Evolutionary conservation across 2,797 vertebrate genomes (phyloP), one percentile per base, ranked within the genome.

Genomic region (Scolopax rusticola): DNA sequence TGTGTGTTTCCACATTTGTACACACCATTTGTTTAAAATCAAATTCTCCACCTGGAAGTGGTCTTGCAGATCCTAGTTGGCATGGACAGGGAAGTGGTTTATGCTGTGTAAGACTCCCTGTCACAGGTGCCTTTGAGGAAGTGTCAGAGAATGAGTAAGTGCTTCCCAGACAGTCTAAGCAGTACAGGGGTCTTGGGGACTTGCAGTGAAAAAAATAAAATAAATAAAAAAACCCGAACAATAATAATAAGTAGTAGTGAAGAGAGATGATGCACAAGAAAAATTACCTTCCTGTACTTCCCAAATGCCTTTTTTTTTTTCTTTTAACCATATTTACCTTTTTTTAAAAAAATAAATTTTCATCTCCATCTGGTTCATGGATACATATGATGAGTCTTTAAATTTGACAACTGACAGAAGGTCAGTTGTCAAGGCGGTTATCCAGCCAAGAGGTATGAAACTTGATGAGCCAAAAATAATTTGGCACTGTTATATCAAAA

Each of bases 381-480:
- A 68, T 95, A 24, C 3, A 2, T 77, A 75, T 90, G 57, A 90
- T 93, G 60, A 70, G 25, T 74, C 53, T 93, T 95, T 89, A 89
- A 89, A 84, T 79, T 16, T 12, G 24, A 91, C 76, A 92, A 86
- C 19, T 2, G 8, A 82, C 59, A 91, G 88, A 93, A 95, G 69
- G 87, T 94, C 93, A 96, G 64, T 57, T 95, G 84, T 94, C 86
- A 95, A 90, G 84, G 75, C 56, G 94, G 56, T 57, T 90, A 84
- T 68, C 12, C 2, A 88, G 48, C 36, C 47, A 76, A 78, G 59
- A 92, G 67, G 43, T 88, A 93, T 47, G 80, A 84, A 91, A 82
- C 33, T 75, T 70, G 57, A 84, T 76, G 24, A 96, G 85, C 51
- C 89, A 92, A 93, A 94, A 94, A 89, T 74, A 95, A 89, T 63